Percentiles rank a stretch among this genome's conserved stretches.
phyloP scores from a whole-genome alignment of 1,140 invertebrate species.

The Achatina immaculata region DNA sequence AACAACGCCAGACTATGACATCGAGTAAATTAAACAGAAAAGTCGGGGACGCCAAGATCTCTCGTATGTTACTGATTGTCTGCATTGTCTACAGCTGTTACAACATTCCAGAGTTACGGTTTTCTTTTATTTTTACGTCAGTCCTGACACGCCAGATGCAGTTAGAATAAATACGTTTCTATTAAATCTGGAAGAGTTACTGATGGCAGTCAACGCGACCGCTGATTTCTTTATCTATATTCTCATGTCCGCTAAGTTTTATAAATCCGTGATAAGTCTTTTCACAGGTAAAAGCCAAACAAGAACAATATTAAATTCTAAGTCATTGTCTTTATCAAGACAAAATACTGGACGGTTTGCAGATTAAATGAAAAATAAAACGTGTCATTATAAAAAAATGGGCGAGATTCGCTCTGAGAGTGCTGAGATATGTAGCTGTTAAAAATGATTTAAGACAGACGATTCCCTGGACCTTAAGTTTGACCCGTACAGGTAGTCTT shows the following conservation, averaged over 20 bases:
- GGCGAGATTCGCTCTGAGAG: too few species aligned
- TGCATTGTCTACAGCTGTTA: neutral
- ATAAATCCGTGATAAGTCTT: neutral
- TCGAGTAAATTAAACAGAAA: neutral
- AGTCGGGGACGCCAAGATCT: neutral
- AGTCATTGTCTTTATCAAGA: too few species aligned
- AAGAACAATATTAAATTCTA: too few species aligned
- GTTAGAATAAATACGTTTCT: neutral
- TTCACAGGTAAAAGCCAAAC: neutral
- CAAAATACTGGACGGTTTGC: too few species aligned
- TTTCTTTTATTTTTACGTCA: neutral
- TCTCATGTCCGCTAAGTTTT: neutral
- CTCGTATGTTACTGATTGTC: neutral
- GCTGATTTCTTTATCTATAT: neutral
- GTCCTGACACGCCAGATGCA: neutral
- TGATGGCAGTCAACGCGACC: neutral
- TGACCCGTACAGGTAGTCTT: too few species aligned
- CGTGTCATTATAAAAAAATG: too few species aligned
- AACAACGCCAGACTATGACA: neutral
- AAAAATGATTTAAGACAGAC: too few species aligned
- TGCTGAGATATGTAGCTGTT: too few species aligned
- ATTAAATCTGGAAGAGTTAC: neutral
- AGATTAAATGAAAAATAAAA: too few species aligned
- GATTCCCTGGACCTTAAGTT: too few species aligned
- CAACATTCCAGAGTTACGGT: neutral